Evolutionary conservation across 2,888 invertebrate genomes (phyloP), one percentile per base, ranked within the genome.

Genomic region (Apantesis nais): DNA sequence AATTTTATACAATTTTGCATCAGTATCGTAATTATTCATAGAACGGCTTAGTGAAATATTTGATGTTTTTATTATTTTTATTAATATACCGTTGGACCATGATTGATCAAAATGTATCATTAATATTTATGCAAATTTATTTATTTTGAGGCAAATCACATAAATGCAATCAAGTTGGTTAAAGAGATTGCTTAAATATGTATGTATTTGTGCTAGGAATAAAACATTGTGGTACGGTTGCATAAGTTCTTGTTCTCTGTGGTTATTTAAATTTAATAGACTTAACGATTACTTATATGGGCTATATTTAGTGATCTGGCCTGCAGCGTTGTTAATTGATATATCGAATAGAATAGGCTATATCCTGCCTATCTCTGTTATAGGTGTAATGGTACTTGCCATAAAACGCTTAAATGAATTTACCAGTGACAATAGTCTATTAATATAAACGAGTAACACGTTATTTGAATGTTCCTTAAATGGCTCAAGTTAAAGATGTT

Each of bases 1-100:
- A 95, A 88, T 93, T 94, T 94, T 94, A 89, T 94, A 94, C 90
- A 92, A 87, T 90, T 90, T 92, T 92, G 90, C 91, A 91, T 87
- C 88, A 88, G 84, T 87, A 84, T 85, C 78, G 81, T 86, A 81
- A 85, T 58, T 73, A 82, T 79, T 82, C 76, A 79, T 85, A 85
- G 83, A 79, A 82, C 75, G 82, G 85, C 78, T 82, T 76, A 78
- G 84, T 83, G 83, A 80, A 81, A 83, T 84, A 44, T 62, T 81
- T 78, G 81, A 83, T 76, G 80, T 83, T 71, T 78, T 74, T 70
- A 73, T 64, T 74, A 74, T 68, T 66, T 72, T 73, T 73, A 44
- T 65, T 39, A 29, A 60, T 70, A 39, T 70, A 31, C 52, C 29
- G 67, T 65, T 61, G 34, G 48, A 61, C 72, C 68, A 69, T 61